Base-by-base conservation (phyloP, 2,888 invertebrate species). In the Stramonita haemastoma region DNA sequence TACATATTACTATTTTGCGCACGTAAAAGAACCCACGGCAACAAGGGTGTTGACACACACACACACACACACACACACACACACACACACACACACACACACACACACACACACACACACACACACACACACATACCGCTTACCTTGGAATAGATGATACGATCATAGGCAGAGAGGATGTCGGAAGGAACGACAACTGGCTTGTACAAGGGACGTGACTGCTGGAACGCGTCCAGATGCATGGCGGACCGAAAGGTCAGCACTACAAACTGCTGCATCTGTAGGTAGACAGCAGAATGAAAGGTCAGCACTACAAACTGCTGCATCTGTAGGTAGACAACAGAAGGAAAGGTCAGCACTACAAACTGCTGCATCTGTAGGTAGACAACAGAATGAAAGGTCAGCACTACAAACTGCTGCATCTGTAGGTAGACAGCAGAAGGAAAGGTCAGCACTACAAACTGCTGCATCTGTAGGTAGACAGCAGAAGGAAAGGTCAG, bases 191-290 rank as follows among this genome's bases (percentile, higher is more conserved):
- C n/a, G 19, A 34, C 5, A 15, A 89, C 85, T n/a, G 57, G 36
- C n/a, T 17, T 60, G 73, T 89, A 70, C 46, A 89, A 36, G 11
- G 89, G 89, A 22, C 29, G n/a, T 29, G 89, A 89, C 56, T 56
- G 66, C 85, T 89, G 73, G 32, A 84, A 84, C 29, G 34, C 34
- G 32, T 89, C 89, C 17, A 84, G 29, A 1, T 29, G 32, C 85
- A 89, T 85, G 15, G 89, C 89, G 19, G 29, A 56, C 22, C 85
- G 84, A 56, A 89, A 77, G 17, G 73, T 57, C 32, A 29, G 13
- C 36, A 73, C 70, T 19, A 89, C 56, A 32, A 89, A 89, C 85
- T 89, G 89, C n/a, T 89, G 85, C 85, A 73, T n/a, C 89, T 89
- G 84, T 1, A 32, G 13, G 84, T 1, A 32, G 13, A 29, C 66